Conservation (phyloP, 2,888 invertebrate genomes). For the Eulithis prunata region DNA sequence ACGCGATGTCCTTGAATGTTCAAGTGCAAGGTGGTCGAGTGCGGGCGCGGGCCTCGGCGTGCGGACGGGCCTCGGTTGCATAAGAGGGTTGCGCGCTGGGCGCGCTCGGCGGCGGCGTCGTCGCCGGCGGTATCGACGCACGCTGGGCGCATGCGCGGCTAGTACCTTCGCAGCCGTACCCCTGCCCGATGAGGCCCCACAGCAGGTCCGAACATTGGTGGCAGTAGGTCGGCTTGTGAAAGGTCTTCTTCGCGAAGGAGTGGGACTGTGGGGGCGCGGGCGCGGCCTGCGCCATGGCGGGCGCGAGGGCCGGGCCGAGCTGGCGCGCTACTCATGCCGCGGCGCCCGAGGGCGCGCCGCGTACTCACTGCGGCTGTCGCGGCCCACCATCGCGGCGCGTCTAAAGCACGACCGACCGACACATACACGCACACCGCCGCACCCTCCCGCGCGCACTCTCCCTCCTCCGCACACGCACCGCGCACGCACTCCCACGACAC, state of each 20-base stretch:
- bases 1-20: conserved; percentile 52
- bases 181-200: conserved; percentile 99
- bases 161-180: conserved; percentile 99
- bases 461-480: background rate
- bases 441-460: conserved; percentile 3
- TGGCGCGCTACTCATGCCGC: conserved; percentile 83
- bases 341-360: conserved; percentile 85
- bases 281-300: conserved; percentile 84
- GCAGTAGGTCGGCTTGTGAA: conserved; percentile 99
- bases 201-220: conserved; percentile 99
- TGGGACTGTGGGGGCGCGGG: conserved; percentile 89
- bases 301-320: conserved; percentile 82
- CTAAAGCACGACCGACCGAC: conserved; percentile 57
- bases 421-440: conserved; percentile 15
- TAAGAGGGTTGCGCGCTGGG: conserved; percentile 72
- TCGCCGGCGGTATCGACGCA: conserved; percentile 74
- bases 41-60: conserved; percentile 43
- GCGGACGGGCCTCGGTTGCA: conserved; percentile 56
- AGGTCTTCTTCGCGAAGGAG: conserved; percentile 99
- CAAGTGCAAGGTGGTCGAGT: conserved; percentile 56
- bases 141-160: conserved; percentile 77
- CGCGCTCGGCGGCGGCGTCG: conserved; percentile 69
- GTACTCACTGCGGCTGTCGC: conserved; percentile 84
- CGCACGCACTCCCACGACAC: conserved; percentile 24
- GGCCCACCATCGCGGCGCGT: conserved; percentile 84